Evolutionary conservation across 2,797 vertebrate genomes (phyloP).

Genomic region (Arctocebus calabarensis): DNA sequence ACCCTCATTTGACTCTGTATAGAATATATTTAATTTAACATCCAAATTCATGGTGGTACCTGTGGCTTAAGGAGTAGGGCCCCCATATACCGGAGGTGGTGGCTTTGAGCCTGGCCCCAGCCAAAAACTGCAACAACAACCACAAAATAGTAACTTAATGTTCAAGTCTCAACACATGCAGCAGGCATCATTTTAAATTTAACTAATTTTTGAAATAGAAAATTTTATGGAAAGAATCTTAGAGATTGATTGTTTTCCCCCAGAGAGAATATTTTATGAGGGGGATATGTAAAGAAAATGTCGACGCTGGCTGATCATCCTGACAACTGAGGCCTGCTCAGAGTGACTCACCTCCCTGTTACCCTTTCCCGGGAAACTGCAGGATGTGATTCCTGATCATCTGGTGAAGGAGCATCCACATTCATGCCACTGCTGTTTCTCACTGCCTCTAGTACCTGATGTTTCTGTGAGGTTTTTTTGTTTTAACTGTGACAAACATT

Average conservation of each 20-base stretch:
- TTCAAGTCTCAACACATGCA: neutral
- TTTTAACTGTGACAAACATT: neutral
- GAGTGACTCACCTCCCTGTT: neutral
- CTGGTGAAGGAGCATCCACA: neutral
- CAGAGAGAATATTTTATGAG: constrained; percentile 9
- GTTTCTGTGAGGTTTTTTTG: neutral
- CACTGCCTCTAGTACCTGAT: neutral
- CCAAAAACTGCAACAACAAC: too few relatives aligned
- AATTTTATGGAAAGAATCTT: neutral
- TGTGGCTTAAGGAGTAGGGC: too few relatives aligned
- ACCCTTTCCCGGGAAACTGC: neutral
- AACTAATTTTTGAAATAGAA: constrained; percentile 33
- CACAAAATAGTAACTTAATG: too few relatives aligned
- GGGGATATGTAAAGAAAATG: neutral
- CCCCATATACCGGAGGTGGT: too few relatives aligned
- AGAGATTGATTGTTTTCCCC: neutral
- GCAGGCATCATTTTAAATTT: neutral
- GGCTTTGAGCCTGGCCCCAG: too few relatives aligned
- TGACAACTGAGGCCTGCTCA: neutral
- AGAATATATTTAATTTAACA: neutral
- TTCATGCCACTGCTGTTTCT: neutral
- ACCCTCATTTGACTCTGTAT: neutral
- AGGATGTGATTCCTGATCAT: neutral
- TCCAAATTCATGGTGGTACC: too few relatives aligned
- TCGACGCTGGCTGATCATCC: neutral